Evolutionary conservation across 2,797 vertebrate genomes (phyloP).

Genomic region (Chaenodraco wilsoni): DNA sequence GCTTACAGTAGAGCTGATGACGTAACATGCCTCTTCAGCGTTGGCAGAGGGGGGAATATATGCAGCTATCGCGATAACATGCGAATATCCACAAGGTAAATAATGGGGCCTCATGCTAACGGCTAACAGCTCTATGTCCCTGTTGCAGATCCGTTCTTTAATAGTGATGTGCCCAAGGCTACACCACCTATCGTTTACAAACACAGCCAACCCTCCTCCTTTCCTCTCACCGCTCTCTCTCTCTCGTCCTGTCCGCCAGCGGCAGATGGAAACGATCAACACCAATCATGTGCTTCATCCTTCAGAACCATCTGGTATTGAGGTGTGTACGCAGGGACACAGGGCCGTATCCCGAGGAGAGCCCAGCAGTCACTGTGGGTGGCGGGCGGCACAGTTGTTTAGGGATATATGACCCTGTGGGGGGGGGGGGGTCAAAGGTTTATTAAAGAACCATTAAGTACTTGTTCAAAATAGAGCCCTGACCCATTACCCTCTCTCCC

Average conservation of each 20-base stretch:
- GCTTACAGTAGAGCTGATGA: too few species aligned
- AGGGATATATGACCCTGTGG: conserved; percentile 64
- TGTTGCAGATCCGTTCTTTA: background rate
- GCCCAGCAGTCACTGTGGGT: conserved; percentile 59
- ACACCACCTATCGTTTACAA: background rate
- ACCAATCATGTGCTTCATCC: too few species aligned
- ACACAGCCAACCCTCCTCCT: background rate
- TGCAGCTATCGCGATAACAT: too few species aligned
- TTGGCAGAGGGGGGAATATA: too few species aligned
- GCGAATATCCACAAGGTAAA: too few species aligned
- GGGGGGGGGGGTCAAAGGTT: conserved; percentile 72
- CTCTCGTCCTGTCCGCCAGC: background rate
- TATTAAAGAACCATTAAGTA: conserved; percentile 75
- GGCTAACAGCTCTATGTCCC: background rate
- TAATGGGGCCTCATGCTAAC: too few species aligned
- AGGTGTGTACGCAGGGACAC: conserved; percentile 15
- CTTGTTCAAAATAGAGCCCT: conserved; percentile 77
- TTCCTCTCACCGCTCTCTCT: background rate
- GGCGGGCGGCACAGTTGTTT: conserved; percentile 71
- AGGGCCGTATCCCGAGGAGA: too few species aligned
- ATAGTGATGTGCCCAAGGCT: background rate
- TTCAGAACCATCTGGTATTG: background rate
- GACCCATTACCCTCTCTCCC: conserved; percentile 55
- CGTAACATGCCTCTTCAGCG: too few species aligned
- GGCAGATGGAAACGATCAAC: background rate